Base-by-base conservation (phyloP, 2,888 invertebrate species). In the Agriopis aurantiaria region DNA sequence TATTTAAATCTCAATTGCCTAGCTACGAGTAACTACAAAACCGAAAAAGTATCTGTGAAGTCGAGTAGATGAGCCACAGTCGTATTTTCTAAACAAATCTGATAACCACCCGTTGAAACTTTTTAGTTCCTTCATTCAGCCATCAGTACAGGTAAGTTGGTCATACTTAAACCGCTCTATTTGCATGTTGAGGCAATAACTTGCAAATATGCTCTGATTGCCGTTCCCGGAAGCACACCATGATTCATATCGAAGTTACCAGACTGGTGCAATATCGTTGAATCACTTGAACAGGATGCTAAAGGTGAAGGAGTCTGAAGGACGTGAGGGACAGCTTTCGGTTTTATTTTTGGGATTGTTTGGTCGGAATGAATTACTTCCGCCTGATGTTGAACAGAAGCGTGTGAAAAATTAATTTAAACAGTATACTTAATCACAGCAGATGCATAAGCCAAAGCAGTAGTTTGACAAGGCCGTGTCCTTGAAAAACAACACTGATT, bases 261-360 rank as follows among this genome's bases (percentile, higher is more conserved):
- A 58, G 46, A 63, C 41, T 56, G 55, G 57, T 46, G 62, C 62
- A 64, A 49, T 55, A 56, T 40, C 52, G 41, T 62, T 76, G 70
- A 73, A 68, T 72, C 75, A 73, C 69, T 60, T 48, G 23, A 68
- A 51, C 71, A 72, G 74, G 72, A 74, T 74, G 62, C 55, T 57
- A 51, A 68, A 60, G 48, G 68, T 74, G 65, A 73, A 73, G 63
- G 69, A 59, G 48, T 33, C 23, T 52, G 9, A 62, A 60, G 52
- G 60, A 60, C 66, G 43, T 5, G 8, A 12, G n/a, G 51, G 11
- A 62, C 62, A 45, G 53, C 53, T 62, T 62, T 62, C 53, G 11
- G 53, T n/a, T 53, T 46, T 62, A 46, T 53, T 14, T 43, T 45
- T 55, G 23, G 11, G 8, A n/a, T 57, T 10, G 14, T 17, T 43